Evolutionary conservation across 1,140 invertebrate species (phyloP).

Genomic region (Caenorhabditis elegans): DNA sequence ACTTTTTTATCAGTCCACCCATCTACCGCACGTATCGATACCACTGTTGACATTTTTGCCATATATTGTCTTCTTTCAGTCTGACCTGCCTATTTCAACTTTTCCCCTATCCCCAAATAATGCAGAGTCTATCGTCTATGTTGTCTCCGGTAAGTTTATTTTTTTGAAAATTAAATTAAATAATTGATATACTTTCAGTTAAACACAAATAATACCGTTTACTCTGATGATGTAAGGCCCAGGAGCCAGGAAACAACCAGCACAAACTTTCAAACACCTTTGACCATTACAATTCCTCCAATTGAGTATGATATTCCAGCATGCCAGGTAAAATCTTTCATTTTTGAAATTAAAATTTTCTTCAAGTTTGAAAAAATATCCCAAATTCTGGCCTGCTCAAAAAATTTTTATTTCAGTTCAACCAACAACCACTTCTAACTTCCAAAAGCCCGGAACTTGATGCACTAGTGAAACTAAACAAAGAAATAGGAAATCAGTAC

Average conservation of each 20-base stretch:
- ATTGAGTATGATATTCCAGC: neutral
- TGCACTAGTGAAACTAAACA: neutral
- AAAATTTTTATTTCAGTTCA: neutral
- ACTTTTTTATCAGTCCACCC: constrained; percentile 14
- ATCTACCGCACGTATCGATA: neutral
- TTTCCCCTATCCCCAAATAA: neutral
- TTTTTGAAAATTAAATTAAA: neutral
- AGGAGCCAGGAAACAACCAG: neutral
- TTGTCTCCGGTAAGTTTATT: neutral
- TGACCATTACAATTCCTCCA: neutral
- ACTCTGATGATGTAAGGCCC: neutral
- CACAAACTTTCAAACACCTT: neutral
- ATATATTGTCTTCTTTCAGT: neutral
- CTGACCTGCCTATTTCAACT: neutral
- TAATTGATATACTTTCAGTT: neutral
- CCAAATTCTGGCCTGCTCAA: too few relatives aligned
- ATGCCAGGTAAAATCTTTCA: neutral
- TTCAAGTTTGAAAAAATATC: too few relatives aligned
- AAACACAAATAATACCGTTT: too few relatives aligned
- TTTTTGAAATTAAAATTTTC: too few relatives aligned
- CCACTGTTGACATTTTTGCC: neutral
- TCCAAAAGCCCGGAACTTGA: neutral
- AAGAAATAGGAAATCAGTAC: neutral
- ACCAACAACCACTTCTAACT: neutral
- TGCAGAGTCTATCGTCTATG: constrained; percentile 5